phyloP scores from a whole-genome alignment of 2,888 invertebrate species.

The Epinotia bilunana region DNA sequence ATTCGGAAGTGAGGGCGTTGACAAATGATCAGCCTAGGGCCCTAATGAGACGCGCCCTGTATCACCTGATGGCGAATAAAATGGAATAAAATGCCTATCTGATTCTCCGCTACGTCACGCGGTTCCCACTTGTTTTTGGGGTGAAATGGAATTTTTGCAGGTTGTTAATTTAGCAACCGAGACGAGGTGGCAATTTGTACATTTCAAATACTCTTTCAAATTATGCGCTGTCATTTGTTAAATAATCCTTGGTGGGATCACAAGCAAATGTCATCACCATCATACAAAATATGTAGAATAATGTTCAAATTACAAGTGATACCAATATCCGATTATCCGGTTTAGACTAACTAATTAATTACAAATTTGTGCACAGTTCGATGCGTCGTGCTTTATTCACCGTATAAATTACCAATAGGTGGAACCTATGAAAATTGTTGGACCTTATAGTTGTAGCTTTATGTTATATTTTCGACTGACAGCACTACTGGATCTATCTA shows the following conservation, averaged over 20 bases:
- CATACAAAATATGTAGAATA: background rate
- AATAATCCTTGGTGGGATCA: slow-evolving; percentile 21
- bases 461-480: slow-evolving; percentile 22
- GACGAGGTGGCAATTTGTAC: slow-evolving; percentile 40
- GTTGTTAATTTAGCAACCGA: slow-evolving; percentile 26
- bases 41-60: slow-evolving; percentile 72
- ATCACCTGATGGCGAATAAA: slow-evolving; percentile 66
- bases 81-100: slow-evolving; percentile 62
- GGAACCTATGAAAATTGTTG: background rate
- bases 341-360: slow-evolving; percentile 32
- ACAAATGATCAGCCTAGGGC: slow-evolving; percentile 72
- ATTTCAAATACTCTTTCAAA: slow-evolving; percentile 18
- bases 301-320: slow-evolving; percentile 12
- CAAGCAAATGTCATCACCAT: slow-evolving; percentile 1
- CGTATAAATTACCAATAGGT: background rate
- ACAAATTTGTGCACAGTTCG: slow-evolving; percentile 14
- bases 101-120: slow-evolving; percentile 48
- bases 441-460: slow-evolving; percentile 3
- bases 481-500: slow-evolving; percentile 13
- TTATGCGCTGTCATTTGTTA: slow-evolving; percentile 35
- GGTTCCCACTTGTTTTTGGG: slow-evolving; percentile 32
- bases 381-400: slow-evolving; percentile 23
- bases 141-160: slow-evolving; percentile 27
- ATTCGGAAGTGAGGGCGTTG: slow-evolving; percentile 70
- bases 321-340: slow-evolving; percentile 23